phyloP scores from a whole-genome alignment of 2,797 vertebrate species.

The Cyprinodon diabolis region DNA sequence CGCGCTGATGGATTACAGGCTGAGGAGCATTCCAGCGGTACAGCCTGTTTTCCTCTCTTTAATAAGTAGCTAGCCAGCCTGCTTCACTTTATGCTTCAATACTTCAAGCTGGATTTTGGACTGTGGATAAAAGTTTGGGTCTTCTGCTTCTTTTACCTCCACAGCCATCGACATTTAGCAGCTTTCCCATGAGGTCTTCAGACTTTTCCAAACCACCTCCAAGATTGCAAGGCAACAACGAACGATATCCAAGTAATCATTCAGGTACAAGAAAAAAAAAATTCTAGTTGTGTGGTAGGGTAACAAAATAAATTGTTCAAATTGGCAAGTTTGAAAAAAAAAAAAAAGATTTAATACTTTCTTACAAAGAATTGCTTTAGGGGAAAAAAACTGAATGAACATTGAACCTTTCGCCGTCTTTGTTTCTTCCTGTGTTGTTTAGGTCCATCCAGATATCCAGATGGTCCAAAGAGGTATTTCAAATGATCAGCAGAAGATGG shows the following conservation, averaged over 20 bases:
- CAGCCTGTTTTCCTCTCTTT: neutral
- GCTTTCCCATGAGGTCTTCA: conserved; percentile 52
- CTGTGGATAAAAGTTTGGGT: neutral
- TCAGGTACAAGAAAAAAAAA: conserved; percentile 54
- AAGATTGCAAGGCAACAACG: conserved; percentile 50
- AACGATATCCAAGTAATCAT: conserved; percentile 58
- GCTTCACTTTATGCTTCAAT: neutral
- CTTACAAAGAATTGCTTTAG: neutral
- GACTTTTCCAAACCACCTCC: conserved; percentile 51
- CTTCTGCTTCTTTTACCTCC: conserved; percentile 14
- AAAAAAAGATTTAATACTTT: neutral
- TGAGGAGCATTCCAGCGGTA: conserved; percentile 79
- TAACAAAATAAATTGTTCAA: neutral
- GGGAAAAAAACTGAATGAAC: neutral
- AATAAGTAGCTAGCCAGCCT: neutral
- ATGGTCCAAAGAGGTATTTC: conserved; percentile 64
- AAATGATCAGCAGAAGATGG: conserved; percentile 58
- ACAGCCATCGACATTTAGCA: conserved; percentile 66
- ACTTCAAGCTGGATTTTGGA: neutral
- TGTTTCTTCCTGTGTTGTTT: conserved; percentile 7
- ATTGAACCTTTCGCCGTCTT: neutral
- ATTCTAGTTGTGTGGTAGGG: neutral
- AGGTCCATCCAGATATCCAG: conserved; percentile 72
- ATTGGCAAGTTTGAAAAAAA: neutral
- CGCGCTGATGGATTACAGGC: conserved; percentile 86